A percentile compares a stretch with the other conserved stretches of the same genome.
Conservation (phyloP, 2,797 vertebrate species). For the Labeo calbasu region DNA sequence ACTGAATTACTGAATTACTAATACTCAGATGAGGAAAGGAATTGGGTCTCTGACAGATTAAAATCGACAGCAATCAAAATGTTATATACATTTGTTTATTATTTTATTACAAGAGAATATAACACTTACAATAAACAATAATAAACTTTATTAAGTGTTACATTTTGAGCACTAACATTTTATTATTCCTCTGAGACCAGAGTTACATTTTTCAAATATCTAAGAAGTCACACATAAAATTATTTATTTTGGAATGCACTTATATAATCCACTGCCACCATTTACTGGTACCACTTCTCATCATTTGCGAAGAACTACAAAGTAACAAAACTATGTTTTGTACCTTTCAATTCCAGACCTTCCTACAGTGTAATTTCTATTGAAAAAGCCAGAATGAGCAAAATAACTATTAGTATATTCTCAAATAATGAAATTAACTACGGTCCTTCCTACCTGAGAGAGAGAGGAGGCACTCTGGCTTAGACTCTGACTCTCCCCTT, state of each 20-base stretch:
- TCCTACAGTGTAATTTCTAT: neutral
- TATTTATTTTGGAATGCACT: neutral
- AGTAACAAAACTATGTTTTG: neutral
- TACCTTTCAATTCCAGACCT: neutral
- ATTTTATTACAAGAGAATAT: neutral
- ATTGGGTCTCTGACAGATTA: neutral
- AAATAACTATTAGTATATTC: neutral
- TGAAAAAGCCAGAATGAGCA: neutral
- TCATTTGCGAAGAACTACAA: neutral
- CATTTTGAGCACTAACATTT: neutral
- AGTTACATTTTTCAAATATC: neutral
- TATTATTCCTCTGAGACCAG: neutral
- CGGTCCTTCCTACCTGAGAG: neutral
- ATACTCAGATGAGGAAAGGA: neutral
- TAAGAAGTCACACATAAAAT: neutral
- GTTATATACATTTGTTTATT: constrained; percentile 1
- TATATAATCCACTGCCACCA: neutral
- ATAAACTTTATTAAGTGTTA: neutral
- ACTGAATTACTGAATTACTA: neutral
- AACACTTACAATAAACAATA: neutral
- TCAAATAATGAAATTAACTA: neutral
- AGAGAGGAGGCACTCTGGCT: neutral
- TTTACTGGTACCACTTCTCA: neutral
- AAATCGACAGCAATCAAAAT: neutral
- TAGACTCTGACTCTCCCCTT: too few species aligned